phyloP scores from a whole-genome alignment of 2,888 invertebrate species.

The Tiphia femorata region DNA sequence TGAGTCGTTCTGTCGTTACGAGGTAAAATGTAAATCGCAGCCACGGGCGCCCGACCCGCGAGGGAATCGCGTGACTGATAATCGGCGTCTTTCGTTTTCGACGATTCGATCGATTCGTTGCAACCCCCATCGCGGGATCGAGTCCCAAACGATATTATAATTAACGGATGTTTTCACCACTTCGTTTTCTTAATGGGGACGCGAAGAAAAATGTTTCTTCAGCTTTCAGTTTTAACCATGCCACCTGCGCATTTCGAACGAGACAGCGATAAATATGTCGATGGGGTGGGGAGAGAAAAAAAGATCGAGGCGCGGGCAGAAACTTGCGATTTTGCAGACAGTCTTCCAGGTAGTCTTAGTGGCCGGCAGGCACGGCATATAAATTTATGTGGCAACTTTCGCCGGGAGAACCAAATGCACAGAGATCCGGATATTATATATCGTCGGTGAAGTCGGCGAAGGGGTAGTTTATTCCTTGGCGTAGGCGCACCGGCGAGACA shows the following conservation, averaged over 20 bases:
- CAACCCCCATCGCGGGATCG: too few species aligned
- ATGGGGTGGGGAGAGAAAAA: constrained; percentile 3
- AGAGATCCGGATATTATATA: constrained; percentile 51
- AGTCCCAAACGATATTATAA: too few species aligned
- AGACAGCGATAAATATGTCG: not conserved
- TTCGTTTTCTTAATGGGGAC: too few species aligned
- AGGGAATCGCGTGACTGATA: too few species aligned
- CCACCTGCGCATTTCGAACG: too few species aligned
- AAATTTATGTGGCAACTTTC: constrained; percentile 56
- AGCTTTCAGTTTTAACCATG: too few species aligned
- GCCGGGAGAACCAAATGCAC: constrained; percentile 45
- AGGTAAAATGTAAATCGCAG: not conserved
- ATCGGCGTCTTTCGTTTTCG: too few species aligned
- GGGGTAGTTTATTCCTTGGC: constrained; percentile 43
- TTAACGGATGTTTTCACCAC: too few species aligned
- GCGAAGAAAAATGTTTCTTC: too few species aligned
- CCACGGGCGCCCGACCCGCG: not conserved
- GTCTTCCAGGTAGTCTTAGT: constrained; percentile 15
- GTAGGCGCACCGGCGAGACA: constrained; percentile 32
- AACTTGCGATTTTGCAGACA: constrained; percentile 50
- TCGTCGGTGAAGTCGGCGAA: constrained; percentile 38
- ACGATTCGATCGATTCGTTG: too few species aligned
- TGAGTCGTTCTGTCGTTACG: too few species aligned
- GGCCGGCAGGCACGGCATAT: constrained; percentile 24
- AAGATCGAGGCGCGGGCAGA: constrained; percentile 27